phyloP scores from a whole-genome alignment of 2,888 invertebrate genomes.

The Aspidiotus destructor region DNA sequence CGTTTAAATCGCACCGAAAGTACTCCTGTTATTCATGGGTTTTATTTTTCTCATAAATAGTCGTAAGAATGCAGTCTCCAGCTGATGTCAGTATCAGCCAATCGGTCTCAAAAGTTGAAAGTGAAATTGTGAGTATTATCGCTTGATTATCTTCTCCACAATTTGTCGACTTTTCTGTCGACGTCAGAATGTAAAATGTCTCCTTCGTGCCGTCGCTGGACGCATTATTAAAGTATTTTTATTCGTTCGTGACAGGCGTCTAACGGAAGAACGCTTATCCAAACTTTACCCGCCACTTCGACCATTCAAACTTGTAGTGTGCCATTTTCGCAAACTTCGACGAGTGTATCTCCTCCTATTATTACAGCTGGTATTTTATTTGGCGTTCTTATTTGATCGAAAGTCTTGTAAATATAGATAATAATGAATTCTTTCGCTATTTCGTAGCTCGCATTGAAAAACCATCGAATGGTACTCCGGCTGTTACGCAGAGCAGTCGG shows the following conservation, averaged over 20 bases:
- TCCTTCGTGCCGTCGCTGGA: neutral
- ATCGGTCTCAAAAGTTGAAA: slow-evolving; percentile 11
- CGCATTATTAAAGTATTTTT: neutral
- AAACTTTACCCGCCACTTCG: slow-evolving; percentile 20
- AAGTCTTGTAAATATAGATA: neutral
- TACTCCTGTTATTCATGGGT: no score
- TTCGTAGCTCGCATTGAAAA: slow-evolving; percentile 19
- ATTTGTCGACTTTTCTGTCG: neutral
- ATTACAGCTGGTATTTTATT: slow-evolving; percentile 4
- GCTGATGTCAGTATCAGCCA: slow-evolving; percentile 13
- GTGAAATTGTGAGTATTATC: slow-evolving; percentile 15
- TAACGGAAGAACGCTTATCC: neutral
- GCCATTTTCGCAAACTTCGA: slow-evolving; percentile 23
- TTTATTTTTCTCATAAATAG: no score
- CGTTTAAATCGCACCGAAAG: no score
- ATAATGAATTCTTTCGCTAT: neutral
- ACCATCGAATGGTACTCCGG: slow-evolving; percentile 22
- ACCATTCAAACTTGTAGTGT: slow-evolving; percentile 18
- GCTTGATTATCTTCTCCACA: neutral
- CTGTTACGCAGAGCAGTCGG: slow-evolving; percentile 20
- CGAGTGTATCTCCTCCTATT: slow-evolving; percentile 8
- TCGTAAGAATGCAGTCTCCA: no score
- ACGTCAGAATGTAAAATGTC: neutral
- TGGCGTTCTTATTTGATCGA: neutral
- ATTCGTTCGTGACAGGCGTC: neutral